A percentile compares a stretch with the other conserved stretches of the same genome.
phyloP scores from a whole-genome alignment of 2,113 vertebrate genomes.

The Chaenogobius annularis region DNA sequence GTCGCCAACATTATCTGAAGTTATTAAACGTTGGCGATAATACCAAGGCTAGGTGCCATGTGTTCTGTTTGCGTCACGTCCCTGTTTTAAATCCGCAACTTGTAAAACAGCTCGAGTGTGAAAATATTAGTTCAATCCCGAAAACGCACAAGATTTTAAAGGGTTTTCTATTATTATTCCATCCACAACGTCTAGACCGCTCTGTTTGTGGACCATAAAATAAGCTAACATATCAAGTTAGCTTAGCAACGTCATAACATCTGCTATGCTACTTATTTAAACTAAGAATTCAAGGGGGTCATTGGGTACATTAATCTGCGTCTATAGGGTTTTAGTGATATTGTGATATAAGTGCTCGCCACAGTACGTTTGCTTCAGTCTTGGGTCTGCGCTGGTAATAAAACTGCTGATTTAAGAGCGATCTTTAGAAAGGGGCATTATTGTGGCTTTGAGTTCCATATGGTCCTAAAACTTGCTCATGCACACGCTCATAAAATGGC shows the following conservation, averaged over 20 bases:
- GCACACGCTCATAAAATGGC: not conserved
- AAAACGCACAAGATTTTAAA: not conserved
- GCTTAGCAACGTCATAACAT: not conserved
- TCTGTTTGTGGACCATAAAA: not conserved
- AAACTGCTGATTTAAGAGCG: constrained; percentile 12
- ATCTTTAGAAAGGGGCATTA: not conserved
- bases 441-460: not conserved
- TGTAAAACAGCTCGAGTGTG: not conserved
- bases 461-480: not conserved
- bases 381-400: constrained; percentile 17
- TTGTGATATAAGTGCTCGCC: constrained; percentile 5
- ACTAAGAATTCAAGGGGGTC: too few species aligned
- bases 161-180: not conserved
- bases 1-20: too few species aligned
- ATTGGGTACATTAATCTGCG: not conserved
- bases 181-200: not conserved
- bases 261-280: not conserved
- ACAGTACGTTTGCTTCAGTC: not conserved
- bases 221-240: not conserved
- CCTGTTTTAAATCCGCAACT: too few species aligned
- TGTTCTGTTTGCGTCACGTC: not conserved
- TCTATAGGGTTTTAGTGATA: not conserved
- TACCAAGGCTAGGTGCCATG: too few species aligned
- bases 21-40: too few species aligned
- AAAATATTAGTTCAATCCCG: constrained; percentile 4